Evolutionary conservation across 2,113 vertebrate species (phyloP).

Genomic region (Mohoua ochrocephala): DNA sequence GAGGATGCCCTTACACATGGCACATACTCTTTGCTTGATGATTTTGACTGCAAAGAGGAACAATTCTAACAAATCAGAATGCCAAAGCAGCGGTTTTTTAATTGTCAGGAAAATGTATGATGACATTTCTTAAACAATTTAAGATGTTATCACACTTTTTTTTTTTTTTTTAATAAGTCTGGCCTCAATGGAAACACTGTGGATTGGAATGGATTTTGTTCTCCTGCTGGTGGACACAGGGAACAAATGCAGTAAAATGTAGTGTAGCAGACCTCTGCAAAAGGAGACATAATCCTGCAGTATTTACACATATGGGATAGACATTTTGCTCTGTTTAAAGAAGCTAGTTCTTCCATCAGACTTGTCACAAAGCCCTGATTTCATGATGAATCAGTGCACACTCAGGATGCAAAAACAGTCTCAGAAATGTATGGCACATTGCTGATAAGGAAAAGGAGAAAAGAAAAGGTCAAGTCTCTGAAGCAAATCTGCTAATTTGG

Average conservation of each 20-base stretch:
- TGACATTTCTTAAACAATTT: background rate
- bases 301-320: background rate
- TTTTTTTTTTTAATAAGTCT: background rate
- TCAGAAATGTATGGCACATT: slow-evolving; percentile 72
- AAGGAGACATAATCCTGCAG: background rate
- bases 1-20: background rate
- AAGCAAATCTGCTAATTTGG: slow-evolving; percentile 29
- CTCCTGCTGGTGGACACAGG: background rate
- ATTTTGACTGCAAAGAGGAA: background rate
- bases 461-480: slow-evolving; percentile 78
- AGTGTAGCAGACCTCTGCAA: background rate
- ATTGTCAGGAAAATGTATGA: background rate
- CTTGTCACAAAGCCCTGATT: background rate
- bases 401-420: slow-evolving; percentile 78
- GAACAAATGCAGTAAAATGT: background rate
- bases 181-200: background rate
- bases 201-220: background rate
- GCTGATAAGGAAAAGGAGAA: slow-evolving; percentile 82
- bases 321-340: background rate
- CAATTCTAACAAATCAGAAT: background rate
- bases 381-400: slow-evolving; percentile 53
- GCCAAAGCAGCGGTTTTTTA: background rate
- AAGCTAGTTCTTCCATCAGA: background rate
- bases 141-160: accelerated
- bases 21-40: background rate